These are phyloP conservation scores for Dusona sp. DNA, from an alignment of 2,888 invertebrate genomes.

Conservation along the genomic window DNA sequence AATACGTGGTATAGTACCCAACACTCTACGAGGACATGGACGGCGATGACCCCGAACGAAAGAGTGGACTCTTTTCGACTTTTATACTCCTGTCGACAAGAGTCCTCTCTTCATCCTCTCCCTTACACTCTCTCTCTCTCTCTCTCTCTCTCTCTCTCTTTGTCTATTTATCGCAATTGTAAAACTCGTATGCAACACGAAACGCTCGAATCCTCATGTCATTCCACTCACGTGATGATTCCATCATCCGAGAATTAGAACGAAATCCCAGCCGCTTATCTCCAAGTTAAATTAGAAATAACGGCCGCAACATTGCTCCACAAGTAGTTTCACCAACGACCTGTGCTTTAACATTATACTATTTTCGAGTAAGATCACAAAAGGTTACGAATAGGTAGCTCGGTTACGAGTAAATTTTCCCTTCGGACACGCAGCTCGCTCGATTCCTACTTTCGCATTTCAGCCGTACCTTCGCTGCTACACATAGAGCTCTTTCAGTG, in stretches of 20 bases:
- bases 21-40: constrained; percentile 51
- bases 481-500: constrained; percentile 37
- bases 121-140: constrained; percentile 29
- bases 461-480: constrained; percentile 11
- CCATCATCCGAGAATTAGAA: constrained; percentile 38
- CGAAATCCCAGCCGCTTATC: constrained; percentile 5
- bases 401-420: constrained; percentile 35
- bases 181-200: constrained; percentile 14
- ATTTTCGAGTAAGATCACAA: constrained; percentile 49
- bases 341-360: constrained; percentile 31
- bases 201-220: constrained; percentile 46
- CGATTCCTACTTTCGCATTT: constrained; percentile 53
- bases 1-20: constrained; percentile 55
- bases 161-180: constrained; percentile 28
- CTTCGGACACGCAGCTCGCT: constrained; percentile 20
- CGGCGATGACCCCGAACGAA: constrained; percentile 65
- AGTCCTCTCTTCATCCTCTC: constrained; percentile 30
- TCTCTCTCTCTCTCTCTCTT: constrained; percentile 7
- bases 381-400: constrained; percentile 60
- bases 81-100: constrained; percentile 55
- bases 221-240: constrained; percentile 60
- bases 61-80: constrained; percentile 63
- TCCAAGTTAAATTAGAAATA: constrained; percentile 40
- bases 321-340: constrained; percentile 38
- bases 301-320: constrained; percentile 7